Conservation (phyloP, 2,888 invertebrate species). For the Idaea biselata region DNA sequence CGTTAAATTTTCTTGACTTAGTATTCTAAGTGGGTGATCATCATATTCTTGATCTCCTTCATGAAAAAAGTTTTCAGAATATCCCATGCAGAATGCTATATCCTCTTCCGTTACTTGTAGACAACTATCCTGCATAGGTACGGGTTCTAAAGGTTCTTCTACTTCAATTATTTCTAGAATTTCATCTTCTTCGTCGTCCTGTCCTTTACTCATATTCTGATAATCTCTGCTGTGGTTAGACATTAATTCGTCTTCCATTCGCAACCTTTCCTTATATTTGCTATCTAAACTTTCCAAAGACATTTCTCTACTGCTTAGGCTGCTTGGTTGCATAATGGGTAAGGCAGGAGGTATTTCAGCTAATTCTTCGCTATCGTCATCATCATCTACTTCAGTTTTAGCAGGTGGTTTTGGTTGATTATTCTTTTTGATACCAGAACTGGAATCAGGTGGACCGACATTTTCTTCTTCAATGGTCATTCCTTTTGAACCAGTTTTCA, state of each 20-base stretch:
- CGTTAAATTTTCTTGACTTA: conserved; percentile 95
- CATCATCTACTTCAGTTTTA: conserved; percentile 82
- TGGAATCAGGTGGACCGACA: conserved; percentile 57
- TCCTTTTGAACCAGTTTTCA: conserved; percentile 77
- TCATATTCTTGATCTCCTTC: conserved; percentile 87
- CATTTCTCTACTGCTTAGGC: conserved; percentile 88
- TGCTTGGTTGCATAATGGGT: conserved; percentile 86
- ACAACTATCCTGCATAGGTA: conserved; percentile 92
- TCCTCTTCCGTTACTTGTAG: conserved; percentile 96
- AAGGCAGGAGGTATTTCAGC: conserved; percentile 91
- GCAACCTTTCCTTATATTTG: conserved; percentile 86
- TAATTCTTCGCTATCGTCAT: conserved; percentile 89
- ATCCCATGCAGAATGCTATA: conserved; percentile 92
- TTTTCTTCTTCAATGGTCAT: conserved; percentile 77
- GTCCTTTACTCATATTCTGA: conserved; percentile 73
- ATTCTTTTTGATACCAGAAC: conserved; percentile 38
- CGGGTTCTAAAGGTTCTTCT: conserved; percentile 89
- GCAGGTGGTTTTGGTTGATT: conserved; percentile 51
- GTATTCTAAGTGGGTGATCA: conserved; percentile 92
- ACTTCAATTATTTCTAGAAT: conserved; percentile 90
- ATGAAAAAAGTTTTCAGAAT: conserved; percentile 84
- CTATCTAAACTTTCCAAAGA: conserved; percentile 91
- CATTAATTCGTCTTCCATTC: conserved; percentile 78
- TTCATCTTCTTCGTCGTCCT: conserved; percentile 82
- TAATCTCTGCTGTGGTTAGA: conserved; percentile 79